phyloP scores from a whole-genome alignment of 2,113 vertebrate species.

The Rhinogobius similis region DNA sequence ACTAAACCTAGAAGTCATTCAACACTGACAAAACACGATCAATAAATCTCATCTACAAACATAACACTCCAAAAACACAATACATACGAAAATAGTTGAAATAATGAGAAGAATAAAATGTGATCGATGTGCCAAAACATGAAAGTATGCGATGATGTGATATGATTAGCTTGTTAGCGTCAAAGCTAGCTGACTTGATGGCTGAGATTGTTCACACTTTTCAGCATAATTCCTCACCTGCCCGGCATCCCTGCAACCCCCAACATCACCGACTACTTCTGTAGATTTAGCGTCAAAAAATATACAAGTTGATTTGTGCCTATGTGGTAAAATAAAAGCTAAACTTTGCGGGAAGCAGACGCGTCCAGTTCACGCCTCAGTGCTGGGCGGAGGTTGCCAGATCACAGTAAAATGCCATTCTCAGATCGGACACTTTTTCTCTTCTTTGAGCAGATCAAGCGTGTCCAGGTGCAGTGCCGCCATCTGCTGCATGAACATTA shows the following conservation, averaged over 20 bases:
- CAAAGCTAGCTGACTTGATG: neutral
- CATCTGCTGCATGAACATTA: neutral
- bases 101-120: neutral
- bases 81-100: neutral
- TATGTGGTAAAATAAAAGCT: neutral
- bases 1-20: neutral
- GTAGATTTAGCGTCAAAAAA: neutral
- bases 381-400: constrained; percentile 3
- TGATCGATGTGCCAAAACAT: neutral
- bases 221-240: constrained; percentile 56
- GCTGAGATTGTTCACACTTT: neutral
- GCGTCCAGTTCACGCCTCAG: neutral
- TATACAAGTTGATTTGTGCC: neutral
- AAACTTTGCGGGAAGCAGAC: neutral
- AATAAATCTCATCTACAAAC: neutral
- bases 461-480: neutral
- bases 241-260: constrained; percentile 78
- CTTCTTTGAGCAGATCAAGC: neutral
- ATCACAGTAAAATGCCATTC: neutral
- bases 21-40: neutral
- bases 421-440: neutral
- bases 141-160: neutral
- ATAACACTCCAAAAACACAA: neutral
- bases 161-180: constrained; percentile 31
- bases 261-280: constrained; percentile 67